These are phyloP conservation scores for Sipha flava DNA, from an alignment of 1,140 invertebrate genomes.

Conservation along the genomic window DNA sequence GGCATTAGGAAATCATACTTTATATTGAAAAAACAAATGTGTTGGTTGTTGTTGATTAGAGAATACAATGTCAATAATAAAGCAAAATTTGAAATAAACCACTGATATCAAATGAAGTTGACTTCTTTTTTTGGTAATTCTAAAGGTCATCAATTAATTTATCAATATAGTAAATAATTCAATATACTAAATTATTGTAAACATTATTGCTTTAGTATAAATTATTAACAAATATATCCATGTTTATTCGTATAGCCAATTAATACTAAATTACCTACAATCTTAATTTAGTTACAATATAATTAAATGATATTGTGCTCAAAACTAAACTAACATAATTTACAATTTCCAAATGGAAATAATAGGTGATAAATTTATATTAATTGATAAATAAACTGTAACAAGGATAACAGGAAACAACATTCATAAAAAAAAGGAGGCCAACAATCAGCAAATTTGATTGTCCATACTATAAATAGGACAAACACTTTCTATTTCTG, in stretches of 20 bases:
- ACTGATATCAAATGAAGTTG: neutral
- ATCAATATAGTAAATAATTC: neutral
- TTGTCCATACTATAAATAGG: neutral
- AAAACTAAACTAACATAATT: neutral
- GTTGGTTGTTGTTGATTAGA: neutral
- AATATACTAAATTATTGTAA: neutral
- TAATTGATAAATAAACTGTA: neutral
- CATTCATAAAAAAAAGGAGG: neutral
- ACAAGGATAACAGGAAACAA: neutral
- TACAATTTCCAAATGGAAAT: neutral
- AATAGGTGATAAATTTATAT: neutral
- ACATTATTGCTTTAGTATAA: neutral
- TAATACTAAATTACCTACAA: neutral
- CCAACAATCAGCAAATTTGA: neutral
- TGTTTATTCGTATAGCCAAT: neutral
- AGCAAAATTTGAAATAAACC: neutral
- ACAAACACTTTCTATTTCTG: neutral
- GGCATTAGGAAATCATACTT: conserved; percentile 1
- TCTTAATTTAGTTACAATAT: neutral
- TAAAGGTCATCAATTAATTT: neutral
- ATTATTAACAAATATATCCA: neutral
- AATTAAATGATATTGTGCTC: conserved; percentile 1
- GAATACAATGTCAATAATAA: neutral
- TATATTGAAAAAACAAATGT: neutral
- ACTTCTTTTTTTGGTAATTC: neutral